phyloP scores from a whole-genome alignment of 2,113 vertebrate species.

The Alces alces region DNA sequence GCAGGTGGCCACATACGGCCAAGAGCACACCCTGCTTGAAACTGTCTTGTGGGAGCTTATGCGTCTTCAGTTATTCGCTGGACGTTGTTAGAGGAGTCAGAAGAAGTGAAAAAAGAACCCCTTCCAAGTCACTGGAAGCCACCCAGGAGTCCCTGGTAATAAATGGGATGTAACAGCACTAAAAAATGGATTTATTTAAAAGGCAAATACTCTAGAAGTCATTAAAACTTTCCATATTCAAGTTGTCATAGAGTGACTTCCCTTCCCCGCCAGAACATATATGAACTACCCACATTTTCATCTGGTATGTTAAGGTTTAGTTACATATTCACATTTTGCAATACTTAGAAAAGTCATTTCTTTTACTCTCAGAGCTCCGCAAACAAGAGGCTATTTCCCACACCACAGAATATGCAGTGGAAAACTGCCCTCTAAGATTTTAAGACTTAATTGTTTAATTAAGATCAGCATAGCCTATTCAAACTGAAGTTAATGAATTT shows the following conservation, averaged over 20 bases:
- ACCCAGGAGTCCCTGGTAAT: background rate
- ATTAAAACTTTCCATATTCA: conserved; percentile 29
- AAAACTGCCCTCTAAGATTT: background rate
- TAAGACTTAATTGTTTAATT: background rate
- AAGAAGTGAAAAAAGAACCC: background rate
- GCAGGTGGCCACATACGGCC: background rate
- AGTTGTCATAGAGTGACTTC: background rate
- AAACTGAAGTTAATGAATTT: background rate
- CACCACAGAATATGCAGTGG: background rate
- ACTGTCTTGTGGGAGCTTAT: background rate
- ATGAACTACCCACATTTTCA: background rate
- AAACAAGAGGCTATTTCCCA: background rate
- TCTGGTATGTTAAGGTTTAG: background rate
- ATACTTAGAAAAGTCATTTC: background rate
- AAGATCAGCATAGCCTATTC: background rate
- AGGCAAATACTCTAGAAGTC: background rate
- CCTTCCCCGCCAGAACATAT: background rate
- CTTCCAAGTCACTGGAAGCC: background rate
- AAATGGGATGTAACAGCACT: background rate
- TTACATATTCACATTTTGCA: background rate
- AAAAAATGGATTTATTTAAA: conserved; percentile 11
- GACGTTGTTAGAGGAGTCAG: background rate
- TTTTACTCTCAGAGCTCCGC: background rate
- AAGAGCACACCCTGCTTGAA: background rate
- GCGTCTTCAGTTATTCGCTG: background rate